These are phyloP conservation scores for Cirrhinus molitorella DNA, from an alignment of 2,797 vertebrate species.

Conservation along the genomic window DNA sequence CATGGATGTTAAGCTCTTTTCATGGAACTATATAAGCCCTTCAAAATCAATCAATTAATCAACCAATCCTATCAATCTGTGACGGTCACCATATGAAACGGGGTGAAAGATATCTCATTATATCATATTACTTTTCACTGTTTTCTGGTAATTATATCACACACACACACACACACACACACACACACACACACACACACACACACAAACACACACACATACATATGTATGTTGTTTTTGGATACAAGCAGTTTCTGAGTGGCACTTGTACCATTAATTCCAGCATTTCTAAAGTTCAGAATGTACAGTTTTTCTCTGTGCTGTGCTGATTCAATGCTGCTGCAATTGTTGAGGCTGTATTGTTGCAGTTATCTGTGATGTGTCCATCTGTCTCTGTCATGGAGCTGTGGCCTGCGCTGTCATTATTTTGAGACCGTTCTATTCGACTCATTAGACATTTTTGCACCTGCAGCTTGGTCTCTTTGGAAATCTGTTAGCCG, in stretches of 20 bases:
- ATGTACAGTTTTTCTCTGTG: constrained; percentile 23
- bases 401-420: not conserved
- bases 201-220: too few relatives aligned
- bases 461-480: constrained; percentile 2
- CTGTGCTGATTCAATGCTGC: constrained; percentile 45
- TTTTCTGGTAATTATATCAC: not conserved
- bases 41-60: too few relatives aligned
- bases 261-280: constrained; percentile 8
- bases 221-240: not conserved
- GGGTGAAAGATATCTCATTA: not conserved
- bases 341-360: constrained; percentile 35
- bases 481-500: constrained; percentile 14
- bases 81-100: not conserved
- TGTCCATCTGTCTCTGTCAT: constrained; percentile 31
- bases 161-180: not conserved
- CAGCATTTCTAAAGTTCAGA: not conserved
- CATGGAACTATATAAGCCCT: too few relatives aligned
- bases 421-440: constrained; percentile 24
- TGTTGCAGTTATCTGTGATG: constrained; percentile 28
- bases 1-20: too few relatives aligned
- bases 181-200: too few relatives aligned
- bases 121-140: not conserved
- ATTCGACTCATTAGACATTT: constrained; percentile 22
- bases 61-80: not conserved
- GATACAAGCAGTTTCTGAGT: constrained; percentile 1